Evolutionary conservation across 2,113 vertebrate genomes (phyloP).

Genomic region (Mesembrinibis cayennensis): DNA sequence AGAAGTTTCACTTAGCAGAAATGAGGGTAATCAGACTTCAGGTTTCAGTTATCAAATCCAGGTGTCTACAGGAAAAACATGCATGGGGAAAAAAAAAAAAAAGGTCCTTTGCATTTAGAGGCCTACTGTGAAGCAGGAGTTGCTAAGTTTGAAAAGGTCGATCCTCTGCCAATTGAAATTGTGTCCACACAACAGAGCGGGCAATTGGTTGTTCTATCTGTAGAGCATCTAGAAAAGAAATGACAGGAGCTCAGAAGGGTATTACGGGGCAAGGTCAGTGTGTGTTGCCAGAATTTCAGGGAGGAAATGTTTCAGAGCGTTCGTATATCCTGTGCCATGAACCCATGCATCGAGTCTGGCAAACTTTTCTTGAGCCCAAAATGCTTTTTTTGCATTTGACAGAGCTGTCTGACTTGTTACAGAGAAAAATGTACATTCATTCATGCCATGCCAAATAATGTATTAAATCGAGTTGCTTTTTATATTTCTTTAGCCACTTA

Average conservation of each 20-base stretch:
- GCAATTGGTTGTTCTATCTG: background rate
- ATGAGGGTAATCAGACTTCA: no score
- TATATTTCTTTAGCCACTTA: background rate
- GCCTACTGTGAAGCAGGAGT: no score
- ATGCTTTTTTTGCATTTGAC: background rate
- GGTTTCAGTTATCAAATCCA: background rate
- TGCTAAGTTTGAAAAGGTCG: background rate
- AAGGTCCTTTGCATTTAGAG: no score
- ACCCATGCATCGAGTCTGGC: rapidly evolving
- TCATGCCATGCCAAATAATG: background rate
- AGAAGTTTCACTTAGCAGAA: background rate
- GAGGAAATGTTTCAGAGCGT: background rate
- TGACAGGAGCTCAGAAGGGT: background rate
- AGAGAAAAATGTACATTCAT: no score
- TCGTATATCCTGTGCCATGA: no score
- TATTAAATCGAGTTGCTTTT: background rate
- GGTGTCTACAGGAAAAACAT: background rate
- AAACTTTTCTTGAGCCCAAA: background rate
- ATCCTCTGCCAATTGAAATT: background rate
- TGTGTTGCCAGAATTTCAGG: no score
- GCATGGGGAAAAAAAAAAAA: no score
- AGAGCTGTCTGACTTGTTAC: background rate
- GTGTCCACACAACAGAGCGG: no score
- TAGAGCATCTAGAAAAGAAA: background rate
- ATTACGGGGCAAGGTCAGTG: background rate